These are phyloP conservation scores for Cladopsammia gracilis DNA, from an alignment of 64 coral and sea anemone species.

Conservation along the genomic window DNA sequence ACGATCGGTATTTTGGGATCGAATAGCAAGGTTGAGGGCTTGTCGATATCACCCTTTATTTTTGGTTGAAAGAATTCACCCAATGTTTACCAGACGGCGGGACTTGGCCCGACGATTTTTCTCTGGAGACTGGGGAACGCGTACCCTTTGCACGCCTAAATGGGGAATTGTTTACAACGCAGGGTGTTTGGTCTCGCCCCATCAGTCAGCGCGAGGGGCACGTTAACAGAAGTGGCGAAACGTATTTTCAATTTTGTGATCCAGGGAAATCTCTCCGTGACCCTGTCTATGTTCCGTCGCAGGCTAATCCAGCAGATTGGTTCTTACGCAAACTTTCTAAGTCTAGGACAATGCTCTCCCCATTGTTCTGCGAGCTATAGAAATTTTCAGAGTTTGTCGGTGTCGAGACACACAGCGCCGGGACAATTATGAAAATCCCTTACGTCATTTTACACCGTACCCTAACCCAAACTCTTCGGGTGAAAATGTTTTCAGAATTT, in stretches of 20 bases:
- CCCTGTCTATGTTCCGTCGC: slow-evolving; percentile 32
- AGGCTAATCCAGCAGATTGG: slow-evolving; percentile 21
- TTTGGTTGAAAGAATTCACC: slow-evolving; percentile 47
- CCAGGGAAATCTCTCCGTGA: neutral
- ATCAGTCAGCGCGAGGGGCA: neutral
- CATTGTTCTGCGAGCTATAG: neutral
- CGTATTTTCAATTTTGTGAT: neutral
- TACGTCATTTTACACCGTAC: slow-evolving; percentile 42
- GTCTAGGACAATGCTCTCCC: slow-evolving; percentile 17
- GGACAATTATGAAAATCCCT: neutral
- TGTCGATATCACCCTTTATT: neutral
- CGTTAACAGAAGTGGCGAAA: neutral
- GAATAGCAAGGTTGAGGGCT: slow-evolving; percentile 54
- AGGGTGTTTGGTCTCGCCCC: slow-evolving; percentile 2
- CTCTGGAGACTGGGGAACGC: slow-evolving; percentile 12
- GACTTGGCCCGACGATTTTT: neutral
- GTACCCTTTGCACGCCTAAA: slow-evolving; percentile 4
- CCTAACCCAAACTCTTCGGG: slow-evolving; percentile 15
- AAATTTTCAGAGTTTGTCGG: slow-evolving; percentile 38
- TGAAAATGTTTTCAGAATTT: slow-evolving; percentile 45
- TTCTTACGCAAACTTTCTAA: slow-evolving; percentile 32
- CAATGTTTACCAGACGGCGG: slow-evolving; percentile 31
- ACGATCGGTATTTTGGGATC: too few relatives aligned
- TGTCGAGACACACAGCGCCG: neutral
- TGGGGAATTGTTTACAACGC: neutral